Percentiles rank a stretch among this genome's conserved stretches.
Evolutionary conservation across 2,797 vertebrate species (phyloP).

Genomic region (Uromys caudimaculatus): DNA sequence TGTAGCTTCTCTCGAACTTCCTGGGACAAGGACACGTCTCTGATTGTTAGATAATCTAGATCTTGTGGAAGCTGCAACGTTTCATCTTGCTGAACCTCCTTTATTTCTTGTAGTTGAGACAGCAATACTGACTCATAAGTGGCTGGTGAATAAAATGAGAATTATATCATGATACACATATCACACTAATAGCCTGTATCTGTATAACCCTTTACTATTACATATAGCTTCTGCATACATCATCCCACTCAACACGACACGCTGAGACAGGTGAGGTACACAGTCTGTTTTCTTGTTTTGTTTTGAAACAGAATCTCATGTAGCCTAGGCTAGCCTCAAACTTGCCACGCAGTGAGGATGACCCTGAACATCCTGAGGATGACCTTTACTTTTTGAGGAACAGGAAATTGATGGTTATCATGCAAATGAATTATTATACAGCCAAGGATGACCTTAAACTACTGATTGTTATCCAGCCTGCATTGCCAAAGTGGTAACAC

Average conservation of each 20-base stretch:
- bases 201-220: constrained; percentile 5
- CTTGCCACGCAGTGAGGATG: background rate
- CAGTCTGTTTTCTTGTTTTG: background rate
- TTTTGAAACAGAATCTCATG: background rate
- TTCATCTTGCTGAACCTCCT: constrained; percentile 93
- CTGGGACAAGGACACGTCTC: constrained; percentile 90
- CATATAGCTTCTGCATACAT: background rate
- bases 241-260: background rate
- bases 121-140: constrained; percentile 70
- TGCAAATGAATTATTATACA: background rate
- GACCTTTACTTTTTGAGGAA: background rate
- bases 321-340: background rate
- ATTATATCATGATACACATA: constrained; percentile 18
- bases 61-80: constrained; percentile 92
- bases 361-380: background rate
- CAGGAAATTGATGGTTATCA: background rate
- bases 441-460: background rate
- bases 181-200: background rate
- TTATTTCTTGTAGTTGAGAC: constrained; percentile 92
- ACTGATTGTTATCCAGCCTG: background rate
- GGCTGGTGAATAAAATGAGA: constrained; percentile 71
- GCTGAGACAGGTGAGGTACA: background rate
- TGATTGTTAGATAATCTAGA: constrained; percentile 92
- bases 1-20: constrained; percentile 95
- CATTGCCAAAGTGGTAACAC: background rate